Percentiles rank a stretch among this genome's conserved stretches.
Evolutionary conservation across 2,113 vertebrate species (phyloP).

Genomic region (Lota lota): DNA sequence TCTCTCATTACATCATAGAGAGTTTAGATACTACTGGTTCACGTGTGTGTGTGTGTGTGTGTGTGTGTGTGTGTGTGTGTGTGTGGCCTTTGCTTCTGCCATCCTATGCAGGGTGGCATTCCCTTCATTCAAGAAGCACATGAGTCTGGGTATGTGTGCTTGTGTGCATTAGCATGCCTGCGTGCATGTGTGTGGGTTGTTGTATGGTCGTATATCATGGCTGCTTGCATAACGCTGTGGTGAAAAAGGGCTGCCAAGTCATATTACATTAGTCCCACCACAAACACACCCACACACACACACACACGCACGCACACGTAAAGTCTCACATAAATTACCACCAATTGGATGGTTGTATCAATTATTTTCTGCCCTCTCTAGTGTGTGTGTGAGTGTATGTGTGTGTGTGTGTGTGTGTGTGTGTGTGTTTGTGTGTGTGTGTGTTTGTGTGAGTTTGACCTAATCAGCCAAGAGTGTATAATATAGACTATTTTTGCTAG

Average conservation of each 20-base stretch:
- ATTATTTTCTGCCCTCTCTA: no score
- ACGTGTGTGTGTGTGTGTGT: no score
- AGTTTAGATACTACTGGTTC: constrained; percentile 7
- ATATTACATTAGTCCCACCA: constrained; percentile 34
- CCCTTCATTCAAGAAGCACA: not conserved
- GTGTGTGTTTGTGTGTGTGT: no score
- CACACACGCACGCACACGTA: constrained; percentile 13
- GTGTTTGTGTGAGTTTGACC: no score
- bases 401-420: no score
- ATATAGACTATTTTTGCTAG: no score
- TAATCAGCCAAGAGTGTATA: no score
- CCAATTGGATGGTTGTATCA: not conserved
- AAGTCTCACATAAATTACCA: not conserved
- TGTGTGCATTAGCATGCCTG: constrained; percentile 2
- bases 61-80: constrained; percentile 14
- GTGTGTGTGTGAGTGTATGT: no score
- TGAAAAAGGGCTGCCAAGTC: constrained; percentile 41
- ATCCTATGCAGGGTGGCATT: constrained; percentile 53
- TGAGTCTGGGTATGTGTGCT: not conserved
- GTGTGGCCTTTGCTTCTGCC: constrained; percentile 56
- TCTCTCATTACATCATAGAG: not conserved
- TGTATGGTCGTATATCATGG: constrained; percentile 45
- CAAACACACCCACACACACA: constrained; percentile 16
- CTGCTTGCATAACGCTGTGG: constrained; percentile 48
- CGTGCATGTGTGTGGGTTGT: not conserved